Base-by-base conservation (phyloP, 2,113 vertebrate species). In the Synodontis membranacea region DNA sequence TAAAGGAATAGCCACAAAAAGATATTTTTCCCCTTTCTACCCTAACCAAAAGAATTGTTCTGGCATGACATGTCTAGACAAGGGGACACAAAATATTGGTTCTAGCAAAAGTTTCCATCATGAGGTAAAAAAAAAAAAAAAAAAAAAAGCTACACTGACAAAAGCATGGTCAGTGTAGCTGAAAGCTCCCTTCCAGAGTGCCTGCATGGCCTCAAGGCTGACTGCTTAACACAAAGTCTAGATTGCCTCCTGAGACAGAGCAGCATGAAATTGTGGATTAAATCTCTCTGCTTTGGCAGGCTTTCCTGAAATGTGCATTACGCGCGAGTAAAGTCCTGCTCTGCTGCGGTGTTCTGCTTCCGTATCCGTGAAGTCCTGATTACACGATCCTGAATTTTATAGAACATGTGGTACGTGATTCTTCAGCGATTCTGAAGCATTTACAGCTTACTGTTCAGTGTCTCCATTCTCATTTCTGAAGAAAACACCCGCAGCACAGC, bases 201-300 rank as follows among this genome's bases (percentile, higher is more conserved):
- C 19, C 46, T 42, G 56, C 56, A 37, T 34, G 84, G 56, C 50
- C 37, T 75, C 54, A 84, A 68, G n/a, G 17, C 54, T 85, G 42
- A 85, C 84, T 60, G 70, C 39, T 78, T 64, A 56, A 75, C 74
- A 78, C 52, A 85, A 58, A 66, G 58, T 52, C 75, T 28, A 86
- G 31, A 50, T 54, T 68, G 54, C 23, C 44, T 84, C 42, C 34
- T n/a, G 82, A 66, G 58, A 68, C 75, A 85, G 44, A 78, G 56
- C 11, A 62, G 28, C 58, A 64, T 72, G 48, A 25, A 76, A 72
- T 70, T 75, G 58, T 46, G 39, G 74, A 85, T 85, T 85, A 44
- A 85, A 50, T 86, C 75, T 80, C 34, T 42, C 9, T 17, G 46
- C 62, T 46, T 80, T 80, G 84, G 84, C 75, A 80, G 75, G 76